Conservation (phyloP, 2,888 invertebrate species). For the Chrysolina haemoptera region DNA sequence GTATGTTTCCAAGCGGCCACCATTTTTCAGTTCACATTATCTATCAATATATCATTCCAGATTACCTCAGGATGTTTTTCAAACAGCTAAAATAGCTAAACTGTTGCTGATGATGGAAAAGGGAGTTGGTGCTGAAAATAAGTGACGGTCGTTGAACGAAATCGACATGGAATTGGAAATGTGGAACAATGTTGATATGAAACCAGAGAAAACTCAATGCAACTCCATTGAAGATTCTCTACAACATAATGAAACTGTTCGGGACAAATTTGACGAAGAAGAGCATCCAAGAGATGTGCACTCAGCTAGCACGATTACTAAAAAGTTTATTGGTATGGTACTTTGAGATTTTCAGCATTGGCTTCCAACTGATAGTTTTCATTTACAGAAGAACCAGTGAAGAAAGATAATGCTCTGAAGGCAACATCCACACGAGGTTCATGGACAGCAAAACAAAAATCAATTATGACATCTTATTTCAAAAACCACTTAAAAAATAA, state of each 20-base stretch:
- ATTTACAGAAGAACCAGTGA: constrained; percentile 12
- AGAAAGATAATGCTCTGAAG: neutral
- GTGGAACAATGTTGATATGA: no score
- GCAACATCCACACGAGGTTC: constrained; percentile 1
- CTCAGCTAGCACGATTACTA: constrained; percentile 3
- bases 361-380: constrained; percentile 10
- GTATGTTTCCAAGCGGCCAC: neutral
- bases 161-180: constrained; percentile 46
- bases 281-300: constrained; percentile 6
- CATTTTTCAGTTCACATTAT: neutral
- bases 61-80: constrained; percentile 49
- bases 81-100: constrained; percentile 52
- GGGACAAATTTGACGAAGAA: constrained; percentile 1
- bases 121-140: constrained; percentile 44
- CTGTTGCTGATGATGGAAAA: constrained; percentile 49
- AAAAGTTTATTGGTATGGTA: neutral
- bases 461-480: constrained; percentile 11
- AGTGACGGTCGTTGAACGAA: constrained; percentile 48
- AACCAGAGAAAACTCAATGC: no score
- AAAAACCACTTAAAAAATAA: neutral
- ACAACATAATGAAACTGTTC: neutral
- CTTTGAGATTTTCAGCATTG: constrained; percentile 7
- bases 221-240: neutral
- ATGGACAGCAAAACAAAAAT: constrained; percentile 13
- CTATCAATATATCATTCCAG: constrained; percentile 26